Conservation (phyloP, 2,113 vertebrate genomes). For the Pogonocichla stellata region DNA sequence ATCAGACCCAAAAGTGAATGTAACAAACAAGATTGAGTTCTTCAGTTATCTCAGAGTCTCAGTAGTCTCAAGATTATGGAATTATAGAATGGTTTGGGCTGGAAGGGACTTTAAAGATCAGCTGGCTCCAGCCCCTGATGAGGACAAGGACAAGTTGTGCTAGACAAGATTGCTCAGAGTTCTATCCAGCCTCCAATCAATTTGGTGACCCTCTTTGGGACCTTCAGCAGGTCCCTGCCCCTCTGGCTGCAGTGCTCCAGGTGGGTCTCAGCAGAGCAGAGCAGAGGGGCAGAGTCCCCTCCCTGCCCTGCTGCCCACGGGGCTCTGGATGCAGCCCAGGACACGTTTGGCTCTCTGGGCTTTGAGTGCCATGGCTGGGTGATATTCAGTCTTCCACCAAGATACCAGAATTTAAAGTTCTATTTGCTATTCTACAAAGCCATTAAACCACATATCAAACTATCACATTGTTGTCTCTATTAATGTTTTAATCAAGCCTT, state of each 20-base stretch:
- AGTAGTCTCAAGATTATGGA: not conserved
- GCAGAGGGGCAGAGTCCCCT: not conserved
- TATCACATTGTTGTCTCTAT: not conserved
- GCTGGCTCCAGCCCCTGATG: not conserved
- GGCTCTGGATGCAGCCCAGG: not conserved
- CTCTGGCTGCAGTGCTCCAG: not conserved
- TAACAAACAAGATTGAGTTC: not conserved
- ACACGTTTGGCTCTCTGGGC: not conserved
- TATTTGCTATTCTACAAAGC: not conserved
- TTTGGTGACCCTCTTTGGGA: not conserved
- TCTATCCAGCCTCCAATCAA: not conserved
- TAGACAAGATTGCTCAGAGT: not conserved
- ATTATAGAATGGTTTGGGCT: not conserved
- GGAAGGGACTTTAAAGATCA: not conserved
- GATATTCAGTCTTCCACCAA: not conserved
- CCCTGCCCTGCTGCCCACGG: not conserved
- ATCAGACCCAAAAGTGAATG: not conserved
- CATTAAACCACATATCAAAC: not conserved
- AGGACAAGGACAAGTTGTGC: not conserved
- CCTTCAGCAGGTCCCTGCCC: not conserved
- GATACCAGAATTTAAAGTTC: not conserved
- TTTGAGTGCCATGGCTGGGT: fast-evolving
- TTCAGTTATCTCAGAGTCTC: not conserved
- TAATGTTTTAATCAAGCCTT: not conserved
- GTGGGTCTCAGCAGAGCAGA: not conserved